phyloP scores from a whole-genome alignment of 2,888 invertebrate genomes.

The Urechis unicinctus region DNA sequence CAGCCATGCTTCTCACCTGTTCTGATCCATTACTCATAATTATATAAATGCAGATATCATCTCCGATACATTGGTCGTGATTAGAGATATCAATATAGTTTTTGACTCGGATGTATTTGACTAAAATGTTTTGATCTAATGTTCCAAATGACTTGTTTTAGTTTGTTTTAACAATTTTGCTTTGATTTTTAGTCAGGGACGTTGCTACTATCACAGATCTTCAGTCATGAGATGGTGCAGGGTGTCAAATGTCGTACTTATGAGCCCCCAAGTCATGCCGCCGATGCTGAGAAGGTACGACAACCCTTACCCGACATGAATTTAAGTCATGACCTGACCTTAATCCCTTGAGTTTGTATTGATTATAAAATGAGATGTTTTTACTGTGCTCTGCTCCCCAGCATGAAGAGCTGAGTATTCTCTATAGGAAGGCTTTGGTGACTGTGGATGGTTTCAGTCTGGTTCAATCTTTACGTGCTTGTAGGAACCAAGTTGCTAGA shows the following conservation, averaged over 20 bases:
- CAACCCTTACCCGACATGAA: neutral
- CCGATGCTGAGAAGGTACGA: conserved; percentile 43
- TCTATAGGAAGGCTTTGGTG: conserved; percentile 67
- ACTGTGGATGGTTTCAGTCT: conserved; percentile 71
- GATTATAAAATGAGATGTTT: neutral
- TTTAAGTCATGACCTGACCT: neutral
- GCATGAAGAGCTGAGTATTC: conserved; percentile 69
- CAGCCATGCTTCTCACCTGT: too few species aligned
- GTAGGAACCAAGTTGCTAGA: conserved; percentile 72
- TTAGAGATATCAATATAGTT: too few species aligned
- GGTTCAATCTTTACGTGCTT: conserved; percentile 72
- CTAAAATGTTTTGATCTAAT: too few species aligned
- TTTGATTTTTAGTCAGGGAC: conserved; percentile 64
- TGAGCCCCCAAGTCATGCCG: conserved; percentile 49
- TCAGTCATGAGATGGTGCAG: conserved; percentile 74
- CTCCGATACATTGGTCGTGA: too few species aligned
- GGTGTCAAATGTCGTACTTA: conserved; percentile 73
- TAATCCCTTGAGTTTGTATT: neutral
- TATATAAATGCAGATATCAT: too few species aligned
- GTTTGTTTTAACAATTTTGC: too few species aligned
- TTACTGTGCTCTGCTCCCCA: conserved; percentile 11
- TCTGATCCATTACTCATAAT: too few species aligned
- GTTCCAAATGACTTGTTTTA: too few species aligned
- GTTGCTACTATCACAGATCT: conserved; percentile 72
- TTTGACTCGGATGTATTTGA: too few species aligned